Base-by-base conservation (phyloP, 2,888 invertebrate genomes). In the Tipula vernalis region DNA sequence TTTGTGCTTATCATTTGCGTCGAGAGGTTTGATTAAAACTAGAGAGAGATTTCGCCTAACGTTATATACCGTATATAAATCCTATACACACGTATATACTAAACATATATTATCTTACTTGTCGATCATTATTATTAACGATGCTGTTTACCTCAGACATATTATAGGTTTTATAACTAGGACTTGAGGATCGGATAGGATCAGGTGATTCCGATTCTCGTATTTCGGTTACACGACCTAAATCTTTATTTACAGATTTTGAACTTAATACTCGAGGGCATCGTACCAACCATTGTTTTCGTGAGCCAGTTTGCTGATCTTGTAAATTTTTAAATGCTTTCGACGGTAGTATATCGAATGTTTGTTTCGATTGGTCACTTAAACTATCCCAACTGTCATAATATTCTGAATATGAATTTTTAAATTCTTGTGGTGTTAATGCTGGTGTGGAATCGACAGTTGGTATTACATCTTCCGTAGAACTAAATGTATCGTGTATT, bases 181-280 rank as follows among this genome's bases (percentile, higher is more conserved):
- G 85, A 87, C 90, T 91, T 84, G 89, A 89, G 6, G 90, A 88
- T 86, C 87, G 89, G 39, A 89, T 88, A 1, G 90, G 90, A 87
- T 91, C 91, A 2, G 91, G 91, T 2, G 91, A 91, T 88, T 91
- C 91, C 13, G 91, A 91, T 88, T 88, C 89, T 88, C 87, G 88
- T 88, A 87, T 88, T 89, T 91, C 91, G 86, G 90, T 89, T n/a
- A 93, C 91, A 42, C 91, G 91, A 28, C 92, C 90, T 87, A 93
- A 89, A 88, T 93, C 93, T 87, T 92, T 91, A 88, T 92, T 92
- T 44, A 94, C 91, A 86, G 93, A 93, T 90, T 94, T 94, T 15
- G 93, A 92, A 89, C 94, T 94, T 87, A 93, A 91, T 83, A 94
- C 93, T 87, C 94, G 92, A 0, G 95, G 95, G 90, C 95, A 95